A percentile compares a stretch with the other conserved stretches of the same genome.
Evolutionary conservation across 1,140 invertebrate genomes (phyloP).

Genomic region (Drosophila trapezifrons): DNA sequence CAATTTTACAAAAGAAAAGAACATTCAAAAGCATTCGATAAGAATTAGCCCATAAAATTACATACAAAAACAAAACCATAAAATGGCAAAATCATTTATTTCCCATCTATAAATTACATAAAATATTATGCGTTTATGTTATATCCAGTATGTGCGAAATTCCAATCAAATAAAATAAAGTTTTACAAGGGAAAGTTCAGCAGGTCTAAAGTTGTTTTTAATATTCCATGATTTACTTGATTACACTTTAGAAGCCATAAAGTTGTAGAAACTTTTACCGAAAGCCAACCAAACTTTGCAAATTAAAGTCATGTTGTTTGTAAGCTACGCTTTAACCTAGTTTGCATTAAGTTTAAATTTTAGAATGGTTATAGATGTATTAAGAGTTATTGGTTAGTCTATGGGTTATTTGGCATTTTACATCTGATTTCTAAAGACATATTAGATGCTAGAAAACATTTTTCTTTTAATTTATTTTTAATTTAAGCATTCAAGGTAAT

Average conservation of each 20-base stretch:
- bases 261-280: conserved; percentile 9
- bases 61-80: background rate
- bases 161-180: conserved; percentile 14
- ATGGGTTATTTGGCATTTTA: too few species aligned
- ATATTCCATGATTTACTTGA: conserved; percentile 32
- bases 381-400: too few species aligned
- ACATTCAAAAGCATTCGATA: background rate
- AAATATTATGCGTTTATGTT: background rate
- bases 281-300: conserved; percentile 16
- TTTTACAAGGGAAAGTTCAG: conserved; percentile 3
- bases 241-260: conserved; percentile 33
- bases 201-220: conserved; percentile 19
- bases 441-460: background rate
- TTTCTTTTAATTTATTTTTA: background rate
- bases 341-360: background rate
- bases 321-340: background rate
- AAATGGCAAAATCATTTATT: background rate
- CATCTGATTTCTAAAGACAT: background rate
- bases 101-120: background rate
- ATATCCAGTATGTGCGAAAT: background rate
- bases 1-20: conserved; percentile 1
- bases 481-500: too few species aligned
- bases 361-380: background rate
- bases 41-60: background rate
- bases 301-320: conserved; percentile 17